phyloP scores from a whole-genome alignment of 1,140 invertebrate species.

The Anastatus disparis region DNA sequence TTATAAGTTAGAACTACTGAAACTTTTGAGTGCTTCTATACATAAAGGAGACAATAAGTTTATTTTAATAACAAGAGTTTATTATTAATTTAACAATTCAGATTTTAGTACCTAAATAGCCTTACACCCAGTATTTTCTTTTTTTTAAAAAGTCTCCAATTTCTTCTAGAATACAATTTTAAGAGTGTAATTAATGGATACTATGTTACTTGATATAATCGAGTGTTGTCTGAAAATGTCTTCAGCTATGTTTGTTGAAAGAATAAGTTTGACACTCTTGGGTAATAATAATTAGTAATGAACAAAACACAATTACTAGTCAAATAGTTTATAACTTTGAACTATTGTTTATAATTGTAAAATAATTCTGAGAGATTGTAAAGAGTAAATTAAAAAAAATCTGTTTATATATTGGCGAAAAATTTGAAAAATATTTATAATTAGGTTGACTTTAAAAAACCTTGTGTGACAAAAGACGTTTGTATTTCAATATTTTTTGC shows the following conservation, averaged over 20 bases:
- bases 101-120: too few relatives aligned
- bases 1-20: not conserved
- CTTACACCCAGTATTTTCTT: too few relatives aligned
- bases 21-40: slow-evolving; percentile 23
- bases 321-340: slow-evolving; percentile 11
- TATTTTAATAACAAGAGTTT: not conserved
- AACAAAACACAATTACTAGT: slow-evolving; percentile 22
- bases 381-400: slow-evolving; percentile 24
- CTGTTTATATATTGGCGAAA: slow-evolving; percentile 6
- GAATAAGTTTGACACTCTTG: not conserved
- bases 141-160: slow-evolving; percentile 5
- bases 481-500: slow-evolving; percentile 18
- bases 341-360: slow-evolving; percentile 29
- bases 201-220: not conserved
- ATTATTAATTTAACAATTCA: not conserved
- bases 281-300: slow-evolving; percentile 5
- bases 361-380: slow-evolving; percentile 1
- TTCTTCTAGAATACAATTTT: not conserved
- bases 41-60: slow-evolving; percentile 2
- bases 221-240: slow-evolving; percentile 3
- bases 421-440: slow-evolving; percentile 13
- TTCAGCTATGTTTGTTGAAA: not conserved
- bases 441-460: slow-evolving; percentile 14
- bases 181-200: not conserved
- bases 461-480: not conserved